Conservation (phyloP, 2,113 vertebrate species). For the Danio rerio region DNA sequence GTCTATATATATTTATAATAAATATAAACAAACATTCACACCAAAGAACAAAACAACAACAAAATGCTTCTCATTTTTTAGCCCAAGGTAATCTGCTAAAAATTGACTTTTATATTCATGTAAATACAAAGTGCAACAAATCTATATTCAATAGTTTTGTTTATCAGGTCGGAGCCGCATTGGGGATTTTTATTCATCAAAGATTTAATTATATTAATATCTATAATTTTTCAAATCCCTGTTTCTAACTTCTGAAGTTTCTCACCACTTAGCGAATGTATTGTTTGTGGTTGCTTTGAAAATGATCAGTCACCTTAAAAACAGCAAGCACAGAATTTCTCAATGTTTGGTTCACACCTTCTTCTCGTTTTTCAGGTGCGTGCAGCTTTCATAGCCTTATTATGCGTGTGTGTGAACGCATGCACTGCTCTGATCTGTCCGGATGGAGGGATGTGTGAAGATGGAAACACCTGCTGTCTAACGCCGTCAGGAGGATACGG, state of each 20-base stretch:
- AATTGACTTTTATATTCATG: too few species aligned
- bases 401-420: constrained; percentile 59
- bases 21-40: too few species aligned
- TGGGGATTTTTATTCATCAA: too few species aligned
- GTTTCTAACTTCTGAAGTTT: too few species aligned
- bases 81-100: too few species aligned
- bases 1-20: too few species aligned
- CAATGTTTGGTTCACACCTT: neutral
- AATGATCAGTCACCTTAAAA: neutral
- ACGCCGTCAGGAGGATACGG: constrained; percentile 69
- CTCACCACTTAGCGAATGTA: neutral
- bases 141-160: too few species aligned
- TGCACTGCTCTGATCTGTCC: constrained; percentile 75
- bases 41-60: too few species aligned
- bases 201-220: neutral
- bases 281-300: neutral
- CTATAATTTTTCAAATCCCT: neutral
- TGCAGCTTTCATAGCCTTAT: constrained; percentile 51
- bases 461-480: constrained; percentile 80
- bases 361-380: constrained; percentile 56
- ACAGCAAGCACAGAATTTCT: neutral
- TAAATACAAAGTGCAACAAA: too few species aligned
- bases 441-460: constrained; percentile 73
- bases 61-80: too few species aligned
- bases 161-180: too few species aligned